Evolutionary conservation across 2,797 vertebrate genomes (phyloP).

Genomic region (Peromyscus melanophrys): DNA sequence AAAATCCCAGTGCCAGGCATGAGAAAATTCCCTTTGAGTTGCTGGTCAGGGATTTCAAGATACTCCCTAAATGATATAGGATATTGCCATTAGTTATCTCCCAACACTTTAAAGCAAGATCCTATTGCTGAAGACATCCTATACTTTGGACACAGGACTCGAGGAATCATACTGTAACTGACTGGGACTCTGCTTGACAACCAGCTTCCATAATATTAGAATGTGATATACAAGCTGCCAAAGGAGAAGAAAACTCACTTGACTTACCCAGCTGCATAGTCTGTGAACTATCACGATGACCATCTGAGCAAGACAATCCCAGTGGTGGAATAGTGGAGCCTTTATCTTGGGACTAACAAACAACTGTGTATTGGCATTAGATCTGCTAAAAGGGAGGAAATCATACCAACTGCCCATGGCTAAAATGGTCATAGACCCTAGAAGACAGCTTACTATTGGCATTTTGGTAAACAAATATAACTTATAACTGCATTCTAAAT

Average conservation of each 20-base stretch:
- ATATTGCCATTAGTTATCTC: not conserved
- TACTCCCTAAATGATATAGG: not conserved
- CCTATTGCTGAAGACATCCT: too few relatives aligned
- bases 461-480: not conserved
- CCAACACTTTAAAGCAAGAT: not conserved
- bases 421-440: not conserved
- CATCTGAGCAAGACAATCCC: not conserved
- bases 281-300: not conserved
- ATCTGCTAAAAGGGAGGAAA: not conserved
- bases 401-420: not conserved
- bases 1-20: not conserved
- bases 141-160: not conserved
- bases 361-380: not conserved
- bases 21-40: not conserved
- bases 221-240: not conserved
- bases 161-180: not conserved
- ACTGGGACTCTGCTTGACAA: not conserved
- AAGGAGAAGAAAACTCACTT: not conserved
- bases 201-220: not conserved
- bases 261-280: not conserved
- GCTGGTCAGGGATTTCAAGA: not conserved
- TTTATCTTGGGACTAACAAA: not conserved
- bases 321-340: too few relatives aligned
- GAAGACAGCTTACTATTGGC: not conserved
- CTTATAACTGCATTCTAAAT: not conserved